Evolutionary conservation across 1,140 invertebrate species (phyloP), one percentile per base, ranked within the genome.

Genomic region (Monochamus saltuarius): DNA sequence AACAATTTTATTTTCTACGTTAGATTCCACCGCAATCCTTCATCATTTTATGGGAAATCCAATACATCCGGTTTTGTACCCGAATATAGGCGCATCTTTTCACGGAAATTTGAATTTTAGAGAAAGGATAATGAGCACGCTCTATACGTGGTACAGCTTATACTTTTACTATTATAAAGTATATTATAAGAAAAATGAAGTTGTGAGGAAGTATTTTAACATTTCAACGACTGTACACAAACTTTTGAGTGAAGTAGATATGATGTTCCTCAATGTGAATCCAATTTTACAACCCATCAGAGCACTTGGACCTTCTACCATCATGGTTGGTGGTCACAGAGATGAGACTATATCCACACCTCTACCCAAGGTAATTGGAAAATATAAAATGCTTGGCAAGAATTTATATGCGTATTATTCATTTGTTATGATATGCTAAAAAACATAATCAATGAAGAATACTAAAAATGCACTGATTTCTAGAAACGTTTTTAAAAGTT

Each of bases 181-280:
- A 7, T 36, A 29, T 29, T 29, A 29, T 6, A 2, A 29, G 22
- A 29, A 29, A 29, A 29, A 6, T 29, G 22, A 29, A 29, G 6
- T 29, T 29, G 6, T 29, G 6, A 29, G 6, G 22, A 29, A 29
- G 22, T 29, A 29, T 6, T 29, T 29, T 6, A 29, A 6, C 0
- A 4, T 14, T 4, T 19, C 19, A 7, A 63, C 55, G 22, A 17
- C 45, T 13, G 3, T 13, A 17, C 8, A 63, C 69, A 22, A 67
- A 34, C 22, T 84, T 10, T 76, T 86, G 49, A 56, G 78, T 0
- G 82, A 82, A 63, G 70, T 66, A 11, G 75, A 83, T 70, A 75
- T 77, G 22, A 2, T 29, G 22, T 29, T 29, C 22, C 22, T 29
- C 22, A 29, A 29, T 29, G 22, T 29, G 22, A 29, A 29, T 29